These are phyloP conservation scores for Anoura caudifer DNA, from an alignment of 2,113 vertebrate genomes.

Conservation along the genomic window DNA sequence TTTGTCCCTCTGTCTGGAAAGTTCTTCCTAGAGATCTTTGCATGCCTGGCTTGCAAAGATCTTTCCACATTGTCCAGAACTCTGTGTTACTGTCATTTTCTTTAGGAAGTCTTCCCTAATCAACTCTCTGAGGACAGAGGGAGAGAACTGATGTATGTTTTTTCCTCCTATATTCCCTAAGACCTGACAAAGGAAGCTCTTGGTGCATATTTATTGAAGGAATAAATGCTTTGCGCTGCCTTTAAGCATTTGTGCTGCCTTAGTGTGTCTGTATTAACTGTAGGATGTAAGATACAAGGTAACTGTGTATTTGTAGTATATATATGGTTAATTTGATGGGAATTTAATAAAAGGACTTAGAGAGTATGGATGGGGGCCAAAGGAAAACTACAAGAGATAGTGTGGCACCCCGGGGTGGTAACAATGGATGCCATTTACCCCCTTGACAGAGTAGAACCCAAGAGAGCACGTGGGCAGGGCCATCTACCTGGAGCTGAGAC, in stretches of 20 bases:
- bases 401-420: background rate
- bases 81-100: background rate
- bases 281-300: background rate
- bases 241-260: background rate
- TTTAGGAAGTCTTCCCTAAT: background rate
- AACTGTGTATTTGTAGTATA: background rate
- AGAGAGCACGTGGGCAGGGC: background rate
- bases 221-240: background rate
- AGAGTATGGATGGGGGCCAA: background rate
- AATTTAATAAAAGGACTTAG: background rate
- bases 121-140: background rate
- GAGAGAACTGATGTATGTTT: background rate
- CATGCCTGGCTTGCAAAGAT: background rate
- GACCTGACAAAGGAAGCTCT: background rate
- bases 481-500: background rate
- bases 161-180: background rate
- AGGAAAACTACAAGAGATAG: background rate
- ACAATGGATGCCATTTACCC: background rate
- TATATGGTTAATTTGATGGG: background rate
- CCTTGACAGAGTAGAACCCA: background rate
- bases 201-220: background rate
- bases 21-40: background rate
- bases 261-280: background rate
- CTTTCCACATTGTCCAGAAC: background rate
- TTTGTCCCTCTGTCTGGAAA: background rate